Percentiles rank a stretch among this genome's conserved stretches.
These are phyloP conservation scores for Harpalus rufipes DNA, from an alignment of 2,888 invertebrate genomes.

Conservation along the genomic window DNA sequence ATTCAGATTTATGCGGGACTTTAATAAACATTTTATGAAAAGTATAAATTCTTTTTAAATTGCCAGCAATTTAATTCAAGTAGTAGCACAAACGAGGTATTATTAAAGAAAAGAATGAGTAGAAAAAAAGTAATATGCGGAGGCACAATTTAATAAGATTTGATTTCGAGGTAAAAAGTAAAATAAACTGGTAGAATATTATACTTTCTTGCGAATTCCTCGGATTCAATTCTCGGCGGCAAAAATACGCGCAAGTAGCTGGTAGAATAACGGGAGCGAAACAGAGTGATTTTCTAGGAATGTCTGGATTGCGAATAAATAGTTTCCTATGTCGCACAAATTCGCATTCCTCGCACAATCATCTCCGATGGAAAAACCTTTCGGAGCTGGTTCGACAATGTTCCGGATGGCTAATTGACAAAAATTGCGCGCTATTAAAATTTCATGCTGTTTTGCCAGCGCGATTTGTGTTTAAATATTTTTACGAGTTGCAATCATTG, in stretches of 20 bases:
- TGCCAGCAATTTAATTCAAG: neutral
- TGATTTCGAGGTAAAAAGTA: constrained; percentile 23
- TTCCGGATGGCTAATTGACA: constrained; percentile 46
- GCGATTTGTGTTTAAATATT: constrained; percentile 53
- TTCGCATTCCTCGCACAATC: constrained; percentile 56
- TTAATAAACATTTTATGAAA: constrained; percentile 14
- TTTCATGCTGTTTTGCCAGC: constrained; percentile 56
- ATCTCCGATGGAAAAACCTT: constrained; percentile 52
- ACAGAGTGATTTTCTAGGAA: constrained; percentile 65
- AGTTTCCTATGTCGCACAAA: constrained; percentile 57
- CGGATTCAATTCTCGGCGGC: constrained; percentile 22
- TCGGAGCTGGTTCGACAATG: neutral
- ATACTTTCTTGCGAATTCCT: constrained; percentile 22
- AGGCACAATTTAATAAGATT: constrained; percentile 21
- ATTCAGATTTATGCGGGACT: neutral
- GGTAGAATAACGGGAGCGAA: constrained; percentile 61
- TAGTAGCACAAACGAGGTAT: constrained; percentile 1
- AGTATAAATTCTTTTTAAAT: neutral
- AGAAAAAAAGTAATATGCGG: constrained; percentile 11
- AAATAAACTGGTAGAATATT: constrained; percentile 42
- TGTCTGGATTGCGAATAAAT: constrained; percentile 63
- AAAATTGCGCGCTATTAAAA: constrained; percentile 56
- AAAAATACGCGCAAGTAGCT: constrained; percentile 40
- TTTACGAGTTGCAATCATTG: constrained; percentile 53
- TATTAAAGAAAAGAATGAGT: neutral